Evolutionary conservation across 2,113 vertebrate species (phyloP).

Genomic region (Neolamprologus brichardi): DNA sequence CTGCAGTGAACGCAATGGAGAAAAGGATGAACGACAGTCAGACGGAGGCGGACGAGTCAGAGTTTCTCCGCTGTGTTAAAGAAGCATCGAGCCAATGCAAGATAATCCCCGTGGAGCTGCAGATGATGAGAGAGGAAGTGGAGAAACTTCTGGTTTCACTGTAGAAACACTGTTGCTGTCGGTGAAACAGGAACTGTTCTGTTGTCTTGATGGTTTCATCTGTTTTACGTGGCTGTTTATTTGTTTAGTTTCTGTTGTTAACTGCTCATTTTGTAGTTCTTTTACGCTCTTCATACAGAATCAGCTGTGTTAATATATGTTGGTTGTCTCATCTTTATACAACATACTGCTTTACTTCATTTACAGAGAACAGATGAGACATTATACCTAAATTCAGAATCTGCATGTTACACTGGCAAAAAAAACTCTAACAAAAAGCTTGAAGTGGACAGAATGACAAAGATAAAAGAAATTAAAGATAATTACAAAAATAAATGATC

Average conservation of each 20-base stretch:
- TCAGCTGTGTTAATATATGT: neutral
- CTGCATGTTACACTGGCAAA: neutral
- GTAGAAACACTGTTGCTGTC: neutral
- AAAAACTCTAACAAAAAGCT: neutral
- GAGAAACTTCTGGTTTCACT: neutral
- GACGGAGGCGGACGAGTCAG: fast-evolving
- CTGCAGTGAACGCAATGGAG: neutral
- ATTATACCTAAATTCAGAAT: neutral
- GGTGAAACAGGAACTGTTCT: fast-evolving
- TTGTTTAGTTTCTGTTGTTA: neutral
- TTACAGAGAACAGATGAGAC: neutral
- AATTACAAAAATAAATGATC: neutral
- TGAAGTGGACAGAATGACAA: neutral
- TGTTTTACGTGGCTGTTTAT: neutral
- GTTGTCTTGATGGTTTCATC: neutral
- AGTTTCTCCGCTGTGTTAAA: neutral
- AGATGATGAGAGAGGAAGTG: neutral
- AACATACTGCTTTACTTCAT: fast-evolving
- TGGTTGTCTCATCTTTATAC: neutral
- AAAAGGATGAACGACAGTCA: neutral
- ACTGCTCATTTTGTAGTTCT: neutral
- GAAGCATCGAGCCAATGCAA: neutral
- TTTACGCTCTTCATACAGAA: fast-evolving
- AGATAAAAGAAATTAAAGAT: neutral
- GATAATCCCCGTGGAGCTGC: neutral